Evolutionary conservation across 2,888 invertebrate species (phyloP), one percentile per base, ranked within the genome.

Genomic region (Tholera decimalis): DNA sequence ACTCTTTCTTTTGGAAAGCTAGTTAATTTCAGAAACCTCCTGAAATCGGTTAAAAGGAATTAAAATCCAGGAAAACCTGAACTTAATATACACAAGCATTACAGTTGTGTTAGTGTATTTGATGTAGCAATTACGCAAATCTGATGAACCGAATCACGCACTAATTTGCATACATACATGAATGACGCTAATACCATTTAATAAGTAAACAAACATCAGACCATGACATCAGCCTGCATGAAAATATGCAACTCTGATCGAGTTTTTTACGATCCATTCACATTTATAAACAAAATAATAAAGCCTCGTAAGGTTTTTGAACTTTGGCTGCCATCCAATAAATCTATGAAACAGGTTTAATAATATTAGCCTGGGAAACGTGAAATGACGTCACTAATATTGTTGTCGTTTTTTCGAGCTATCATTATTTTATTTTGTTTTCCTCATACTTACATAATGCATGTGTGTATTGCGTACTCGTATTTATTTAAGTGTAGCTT

Each of bases 291-390:
- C 13, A 41, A 39, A 71, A 60, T 71, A 77, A 66, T 51, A 57
- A 60, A 53, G 60, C 37, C 30, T 75, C 39, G 35, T 47, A 39
- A 75, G 80, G 80, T 79, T 81, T 78, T 75, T 78, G 75, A 81
- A 78, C 80, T 80, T 66, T 78, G 56, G 41, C 47, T 59, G 39
- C 49, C 46, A 47, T 73, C 47, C 58, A 61, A 67, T 37, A 9
- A 46, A 64, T 64, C 46, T 64, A 61, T 57, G 24, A 57, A 77
- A 80, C 80, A 51, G 63, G 68, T 71, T 73, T 57, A 37, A 59
- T 44, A 41, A 51, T 44, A 65, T 39, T 33, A 57, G 35, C 59
- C 61, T 75, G 61, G 50, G 56, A 64, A 64, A 53, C 35, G 0
- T 39, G 20, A 55, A 56, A 47, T 56, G 28, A 30, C 51, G 24